Base-by-base conservation (phyloP, 2,888 invertebrate genomes). In the Embidobia sp. region DNA sequence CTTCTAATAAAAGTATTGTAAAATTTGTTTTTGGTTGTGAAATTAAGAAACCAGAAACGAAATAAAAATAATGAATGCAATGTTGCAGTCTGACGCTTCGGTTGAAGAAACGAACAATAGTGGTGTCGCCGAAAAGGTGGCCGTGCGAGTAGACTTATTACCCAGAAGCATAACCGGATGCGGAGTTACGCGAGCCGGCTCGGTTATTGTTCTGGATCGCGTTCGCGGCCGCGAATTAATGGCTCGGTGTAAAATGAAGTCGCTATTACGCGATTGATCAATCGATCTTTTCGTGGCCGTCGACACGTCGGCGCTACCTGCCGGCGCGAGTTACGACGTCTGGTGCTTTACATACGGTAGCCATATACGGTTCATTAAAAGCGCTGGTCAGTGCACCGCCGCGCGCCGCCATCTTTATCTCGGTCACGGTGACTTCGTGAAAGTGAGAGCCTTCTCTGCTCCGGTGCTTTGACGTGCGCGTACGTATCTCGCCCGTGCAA, bases 361-460 rank as follows among this genome's bases (percentile, higher is more conserved):
- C 84, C 84, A 83, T 85, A 84, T 84, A 84, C 82, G 84, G 81
- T 82, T 82, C 79, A 85, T 79, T 79, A 77, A 83, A 78, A 73
- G 81, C 79, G 78, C 64, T 82, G 85, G 85, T 85, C 85, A 85
- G 80, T 79, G 55, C 78, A 69, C 69, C 69, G 59, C 27, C 55
- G 70, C 76, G 80, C 83, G 81, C 84, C 85, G 85, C 85, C 86
- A 85, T 87, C 84, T 85, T 85, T 86, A 88, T 87, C 87, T 88
- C 88, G 88, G 88, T 88, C 88, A 88, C 86, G 88, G 88, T 83
- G 86, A 88, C 87, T 87, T 81, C 82, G 87, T 87, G 88, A 88
- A 88, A 88, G 88, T 87, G 87, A 88, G 88, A 87, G 88, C 85
- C 84, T 78, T 80, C 81, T 82, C 72, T 59, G 77, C 64, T 72